phyloP scores from a whole-genome alignment of 2,113 vertebrate species.

The Piprites chloris region DNA sequence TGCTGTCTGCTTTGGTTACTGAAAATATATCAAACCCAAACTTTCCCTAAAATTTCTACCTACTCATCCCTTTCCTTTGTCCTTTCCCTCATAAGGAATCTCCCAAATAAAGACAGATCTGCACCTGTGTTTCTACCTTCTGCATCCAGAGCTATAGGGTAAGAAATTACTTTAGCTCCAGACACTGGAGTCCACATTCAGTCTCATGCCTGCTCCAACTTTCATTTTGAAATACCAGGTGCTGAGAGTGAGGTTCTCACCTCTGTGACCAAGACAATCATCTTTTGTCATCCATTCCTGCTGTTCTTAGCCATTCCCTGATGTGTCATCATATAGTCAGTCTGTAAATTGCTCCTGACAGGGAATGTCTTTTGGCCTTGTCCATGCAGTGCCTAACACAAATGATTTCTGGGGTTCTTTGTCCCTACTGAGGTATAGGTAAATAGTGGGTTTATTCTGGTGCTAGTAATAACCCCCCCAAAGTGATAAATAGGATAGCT shows the following conservation, averaged over 20 bases:
- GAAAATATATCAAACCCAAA: not conserved
- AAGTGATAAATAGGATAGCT: not conserved
- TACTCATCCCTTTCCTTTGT: not conserved
- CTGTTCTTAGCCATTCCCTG: not conserved
- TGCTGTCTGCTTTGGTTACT: not conserved
- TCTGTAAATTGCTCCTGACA: not conserved
- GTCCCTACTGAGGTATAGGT: not conserved
- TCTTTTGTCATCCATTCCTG: not conserved
- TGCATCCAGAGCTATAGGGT: not conserved
- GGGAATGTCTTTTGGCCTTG: not conserved
- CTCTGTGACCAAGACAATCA: not conserved
- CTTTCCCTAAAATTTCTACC: not conserved
- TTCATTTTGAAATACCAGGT: not conserved
- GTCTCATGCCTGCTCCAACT: not conserved
- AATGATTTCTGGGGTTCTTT: not conserved
- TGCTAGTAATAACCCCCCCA: not conserved
- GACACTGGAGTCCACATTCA: not conserved
- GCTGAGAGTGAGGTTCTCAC: not conserved
- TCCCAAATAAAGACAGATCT: not conserved
- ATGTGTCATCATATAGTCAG: not conserved
- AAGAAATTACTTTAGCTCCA: not conserved
- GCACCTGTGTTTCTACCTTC: not conserved
- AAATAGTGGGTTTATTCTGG: not conserved
- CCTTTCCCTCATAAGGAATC: not conserved
- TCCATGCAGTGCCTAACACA: not conserved